Base-by-base conservation (phyloP, 2,113 vertebrate genomes). In the Thinocorus orbignyianus region DNA sequence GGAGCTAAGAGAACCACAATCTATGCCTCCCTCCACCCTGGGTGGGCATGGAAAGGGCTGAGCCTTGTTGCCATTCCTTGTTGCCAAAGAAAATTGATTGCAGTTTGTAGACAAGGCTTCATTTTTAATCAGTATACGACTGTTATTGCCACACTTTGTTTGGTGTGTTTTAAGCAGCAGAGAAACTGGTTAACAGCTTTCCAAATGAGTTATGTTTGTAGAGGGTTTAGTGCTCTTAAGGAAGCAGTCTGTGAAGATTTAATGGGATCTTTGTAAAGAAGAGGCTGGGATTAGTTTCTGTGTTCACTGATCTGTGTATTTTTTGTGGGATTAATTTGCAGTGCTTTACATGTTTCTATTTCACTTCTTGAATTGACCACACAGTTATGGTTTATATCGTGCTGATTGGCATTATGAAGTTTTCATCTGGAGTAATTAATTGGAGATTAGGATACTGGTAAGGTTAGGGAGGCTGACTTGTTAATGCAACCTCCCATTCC, bases 21-120 rank as follows among this genome's bases (percentile, higher is more conserved):
- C 44, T 54, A 5, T 28, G 17, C 23, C 17, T 30, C 5, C 8
- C 13, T 2, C 5, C 14, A 19, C 8, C 7, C 25, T 0, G 0
- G 7, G 3, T 64, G 35, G 41, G 41, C 64, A 77, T 17, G 37
- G 31, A 57, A 92, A 69, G 28, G 42, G 24, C 26, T 65, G 55
- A 73, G 13, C 30, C 17, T 25, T 41, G 19, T 24, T 66, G n/a
- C 5, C 5, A 1, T 31, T 51, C 28, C 42, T 61, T 46, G 9
- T 19, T 49, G 62, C 44, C n/a, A 66, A 65, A 66, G n/a, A 69
- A 83, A 81, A 73, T 3, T 28, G 22, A 31, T 39, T 80, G 55
- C 31, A 7, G 10, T 58, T 37, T 49, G 49, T 66, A 62, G 64
- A 49, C 31, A 58, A 69, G 61, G 25, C n/a, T 88, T 60, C 19